phyloP scores from a whole-genome alignment of 1,140 invertebrate species.

The Hypothenemus hampei region DNA sequence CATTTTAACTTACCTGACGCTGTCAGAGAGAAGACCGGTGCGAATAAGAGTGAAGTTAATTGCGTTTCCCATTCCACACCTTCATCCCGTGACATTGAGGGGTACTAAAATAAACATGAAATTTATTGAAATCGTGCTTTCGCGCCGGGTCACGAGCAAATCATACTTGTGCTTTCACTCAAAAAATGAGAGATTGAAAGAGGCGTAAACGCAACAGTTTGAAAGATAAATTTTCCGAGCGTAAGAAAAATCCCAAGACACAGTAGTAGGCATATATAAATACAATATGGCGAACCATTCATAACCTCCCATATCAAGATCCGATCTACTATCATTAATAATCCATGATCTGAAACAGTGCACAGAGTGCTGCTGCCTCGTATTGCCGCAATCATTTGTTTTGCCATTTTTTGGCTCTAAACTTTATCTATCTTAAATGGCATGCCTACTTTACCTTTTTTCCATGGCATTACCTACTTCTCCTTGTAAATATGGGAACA shows the following conservation, averaged over 20 bases:
- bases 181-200: background rate
- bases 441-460: no score
- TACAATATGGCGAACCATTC: slow-evolving; percentile 26
- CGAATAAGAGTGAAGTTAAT: slow-evolving; percentile 26
- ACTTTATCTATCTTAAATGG: slow-evolving; percentile 21
- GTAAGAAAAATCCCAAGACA: slow-evolving; percentile 12
- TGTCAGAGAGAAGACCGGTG: slow-evolving; percentile 6
- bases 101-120: no score
- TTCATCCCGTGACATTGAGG: no score
- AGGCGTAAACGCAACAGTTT: slow-evolving; percentile 9
- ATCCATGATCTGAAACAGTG: slow-evolving; percentile 23
- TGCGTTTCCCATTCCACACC: slow-evolving; percentile 24
- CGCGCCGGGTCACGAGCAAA: no score
- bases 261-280: slow-evolving; percentile 28
- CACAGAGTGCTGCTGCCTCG: slow-evolving; percentile 22
- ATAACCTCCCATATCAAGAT: slow-evolving; percentile 18
- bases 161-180: background rate
- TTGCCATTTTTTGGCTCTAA: slow-evolving; percentile 13
- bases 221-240: background rate
- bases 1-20: no score
- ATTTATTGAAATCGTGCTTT: no score
- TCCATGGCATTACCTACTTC: no score
- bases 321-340: slow-evolving; percentile 23
- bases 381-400: slow-evolving; percentile 24
- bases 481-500: no score